These are phyloP conservation scores for Colletes latitarsis DNA, from an alignment of 1,140 invertebrate genomes.

Conservation along the genomic window DNA sequence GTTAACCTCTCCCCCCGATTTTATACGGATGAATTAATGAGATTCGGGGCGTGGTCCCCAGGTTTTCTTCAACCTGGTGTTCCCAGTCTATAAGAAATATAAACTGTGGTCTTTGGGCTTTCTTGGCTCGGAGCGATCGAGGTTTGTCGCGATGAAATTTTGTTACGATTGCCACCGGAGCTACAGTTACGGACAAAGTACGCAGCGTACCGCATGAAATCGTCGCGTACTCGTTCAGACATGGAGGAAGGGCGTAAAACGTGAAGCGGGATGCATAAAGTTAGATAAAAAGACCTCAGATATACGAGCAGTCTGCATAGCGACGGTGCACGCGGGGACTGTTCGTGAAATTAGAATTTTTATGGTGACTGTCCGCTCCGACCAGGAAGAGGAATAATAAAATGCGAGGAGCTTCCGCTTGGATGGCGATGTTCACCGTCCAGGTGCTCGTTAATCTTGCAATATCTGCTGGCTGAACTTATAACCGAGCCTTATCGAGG, in stretches of 20 bases:
- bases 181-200: background rate
- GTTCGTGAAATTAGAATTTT: slow-evolving; percentile 54
- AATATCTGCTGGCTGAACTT: slow-evolving; percentile 40
- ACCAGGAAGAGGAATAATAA: slow-evolving; percentile 28
- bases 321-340: slow-evolving; percentile 11
- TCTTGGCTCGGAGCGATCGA: too few relatives aligned
- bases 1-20: background rate
- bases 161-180: too few relatives aligned
- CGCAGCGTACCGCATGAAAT: background rate
- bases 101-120: too few relatives aligned
- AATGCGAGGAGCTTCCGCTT: slow-evolving; percentile 33
- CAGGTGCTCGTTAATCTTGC: slow-evolving; percentile 47
- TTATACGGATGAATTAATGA: slow-evolving; percentile 3
- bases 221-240: background rate
- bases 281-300: slow-evolving; percentile 40
- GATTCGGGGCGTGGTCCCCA: background rate
- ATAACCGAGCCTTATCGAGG: slow-evolving; percentile 21
- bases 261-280: slow-evolving; percentile 30
- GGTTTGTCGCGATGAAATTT: too few relatives aligned
- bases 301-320: slow-evolving; percentile 25
- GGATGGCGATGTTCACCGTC: slow-evolving; percentile 24
- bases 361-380: slow-evolving; percentile 34
- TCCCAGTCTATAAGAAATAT: too few relatives aligned
- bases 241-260: slow-evolving; percentile 23
- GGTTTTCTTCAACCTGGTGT: too few relatives aligned